These are phyloP conservation scores for Polydrusus cervinus DNA, from an alignment of 2,888 invertebrate genomes.

Conservation along the genomic window DNA sequence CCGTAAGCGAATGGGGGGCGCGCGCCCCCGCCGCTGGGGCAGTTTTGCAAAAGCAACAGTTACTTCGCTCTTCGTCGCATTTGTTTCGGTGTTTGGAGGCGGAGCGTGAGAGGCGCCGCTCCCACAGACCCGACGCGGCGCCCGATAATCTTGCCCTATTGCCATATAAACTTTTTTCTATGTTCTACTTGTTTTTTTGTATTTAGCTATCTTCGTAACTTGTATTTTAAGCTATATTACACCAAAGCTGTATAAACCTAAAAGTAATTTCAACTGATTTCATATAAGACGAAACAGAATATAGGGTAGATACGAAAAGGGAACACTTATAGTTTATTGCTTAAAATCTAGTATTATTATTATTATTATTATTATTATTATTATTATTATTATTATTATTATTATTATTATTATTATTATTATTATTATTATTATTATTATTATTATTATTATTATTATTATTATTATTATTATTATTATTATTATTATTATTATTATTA, in stretches of 20 bases:
- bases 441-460: no score
- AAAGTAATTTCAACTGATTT: no score
- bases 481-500: no score
- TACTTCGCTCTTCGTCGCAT: conserved; percentile 69
- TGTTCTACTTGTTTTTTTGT: conserved; percentile 23
- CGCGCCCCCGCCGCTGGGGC: conserved; percentile 57
- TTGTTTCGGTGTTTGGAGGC: conserved; percentile 70
- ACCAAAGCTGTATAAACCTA: neutral
- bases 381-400: no score
- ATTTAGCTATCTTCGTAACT: neutral
- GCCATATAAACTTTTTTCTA: conserved; percentile 42
- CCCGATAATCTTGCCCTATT: conserved; percentile 46
- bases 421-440: no score
- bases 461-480: no score
- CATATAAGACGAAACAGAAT: no score
- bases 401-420: no score
- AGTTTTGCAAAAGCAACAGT: conserved; percentile 70
- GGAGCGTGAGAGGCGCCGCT: conserved; percentile 68
- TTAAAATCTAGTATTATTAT: no score
- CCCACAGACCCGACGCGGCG: conserved; percentile 66
- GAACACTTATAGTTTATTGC: no score
- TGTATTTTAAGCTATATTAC: neutral
- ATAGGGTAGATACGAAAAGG: no score
- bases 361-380: no score
- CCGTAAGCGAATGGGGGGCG: conserved; percentile 67